Evolutionary conservation across 1,140 invertebrate species (phyloP).

Genomic region (Lepidurus arcticus): DNA sequence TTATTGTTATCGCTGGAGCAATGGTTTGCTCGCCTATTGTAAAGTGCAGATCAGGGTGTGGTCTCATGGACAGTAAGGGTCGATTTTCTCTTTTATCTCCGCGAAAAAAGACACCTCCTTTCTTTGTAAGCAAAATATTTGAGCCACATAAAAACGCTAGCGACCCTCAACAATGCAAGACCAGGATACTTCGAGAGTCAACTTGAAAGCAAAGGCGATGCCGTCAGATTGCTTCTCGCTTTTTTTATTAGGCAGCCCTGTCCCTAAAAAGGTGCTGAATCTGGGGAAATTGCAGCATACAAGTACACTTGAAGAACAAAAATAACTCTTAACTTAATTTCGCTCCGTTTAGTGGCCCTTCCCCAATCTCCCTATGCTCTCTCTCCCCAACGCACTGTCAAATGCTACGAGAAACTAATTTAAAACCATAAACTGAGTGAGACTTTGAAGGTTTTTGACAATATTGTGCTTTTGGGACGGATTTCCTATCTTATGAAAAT

Average conservation of each 20-base stretch:
- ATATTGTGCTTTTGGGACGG: too few species aligned
- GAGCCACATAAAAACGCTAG: background rate
- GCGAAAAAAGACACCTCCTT: background rate
- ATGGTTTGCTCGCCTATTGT: slow-evolving; percentile 9
- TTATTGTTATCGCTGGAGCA: background rate
- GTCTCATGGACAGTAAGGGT: background rate
- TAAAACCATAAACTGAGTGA: background rate
- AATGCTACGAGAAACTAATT: background rate
- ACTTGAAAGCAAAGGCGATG: background rate
- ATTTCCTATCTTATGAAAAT: background rate
- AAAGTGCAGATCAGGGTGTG: background rate
- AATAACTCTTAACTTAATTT: background rate
- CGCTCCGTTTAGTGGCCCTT: background rate
- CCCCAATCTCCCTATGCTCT: background rate
- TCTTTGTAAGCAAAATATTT: background rate
- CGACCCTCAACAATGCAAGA: background rate
- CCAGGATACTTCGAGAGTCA: background rate
- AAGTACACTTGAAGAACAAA: background rate
- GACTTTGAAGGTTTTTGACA: background rate
- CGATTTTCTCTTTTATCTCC: slow-evolving; percentile 15
- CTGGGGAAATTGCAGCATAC: background rate
- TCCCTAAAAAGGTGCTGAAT: background rate
- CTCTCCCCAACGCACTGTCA: background rate
- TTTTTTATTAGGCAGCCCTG: background rate
- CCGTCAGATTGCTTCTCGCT: background rate